Base-by-base conservation (phyloP, 2,113 vertebrate genomes). In the Plestiodon gilberti region DNA sequence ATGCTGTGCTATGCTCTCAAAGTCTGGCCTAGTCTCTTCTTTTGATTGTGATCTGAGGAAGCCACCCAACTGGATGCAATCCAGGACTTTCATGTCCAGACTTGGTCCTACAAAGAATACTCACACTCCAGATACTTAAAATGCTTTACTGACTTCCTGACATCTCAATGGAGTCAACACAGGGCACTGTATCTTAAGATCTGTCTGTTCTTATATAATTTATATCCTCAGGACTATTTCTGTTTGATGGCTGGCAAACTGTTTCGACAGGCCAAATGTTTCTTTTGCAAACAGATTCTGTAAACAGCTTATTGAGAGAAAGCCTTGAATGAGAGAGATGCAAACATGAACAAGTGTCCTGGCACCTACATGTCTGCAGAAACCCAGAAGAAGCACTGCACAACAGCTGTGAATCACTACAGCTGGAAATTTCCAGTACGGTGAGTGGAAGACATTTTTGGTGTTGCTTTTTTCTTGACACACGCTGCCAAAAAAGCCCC, bases 251-350 rank as follows among this genome's bases (percentile, higher is more conserved):
- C 35, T 80, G 30, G 80, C 11, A 69, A 91, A 74, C 1, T 2
- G 59, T 57, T 70, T 79, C 28, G 69, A 35, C 64, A 40, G 35
- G 75, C 28, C 70, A 22, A 20, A 40, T 55, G 81, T 1, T 78
- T 87, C 20, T 61, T 52, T 81, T 0, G 82, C 40, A 15, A 84
- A 28, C 2, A 13, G 70, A 83, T 70, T 90, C 28, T 75, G 81
- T 59, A 89, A 70, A 43, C 69, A 28, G 75, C 62, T 85, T 30
- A 64, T 25, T 65, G 70, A 82, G 77, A 83, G 35, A 87, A 38
- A 86, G 74, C 65, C 89, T 89, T 89, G 82, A 82, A 76, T 67
- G 59, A n/a, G 70, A 87, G 14, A 79, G 69, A 90, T 69, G 18
- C 1, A 67, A 0, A 20, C 52, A 85, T 9, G 43, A 86, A 52